Base-by-base conservation (phyloP, 2,797 vertebrate species). In the Strix occidentalis region DNA sequence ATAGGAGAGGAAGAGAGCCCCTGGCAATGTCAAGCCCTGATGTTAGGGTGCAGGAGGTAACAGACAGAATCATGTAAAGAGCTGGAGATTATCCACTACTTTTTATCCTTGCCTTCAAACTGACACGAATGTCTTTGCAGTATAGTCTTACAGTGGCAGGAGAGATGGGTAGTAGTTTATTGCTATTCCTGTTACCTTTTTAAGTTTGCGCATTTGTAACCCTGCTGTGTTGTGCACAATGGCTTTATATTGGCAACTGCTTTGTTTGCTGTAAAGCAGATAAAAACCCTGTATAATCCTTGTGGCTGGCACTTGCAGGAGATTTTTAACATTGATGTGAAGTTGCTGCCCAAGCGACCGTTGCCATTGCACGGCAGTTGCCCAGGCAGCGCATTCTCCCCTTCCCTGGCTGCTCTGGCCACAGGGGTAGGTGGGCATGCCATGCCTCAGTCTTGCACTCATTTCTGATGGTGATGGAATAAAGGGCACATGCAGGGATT, bases 211-310 rank as follows among this genome's bases (percentile, higher is more conserved):
- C 5, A 0, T 82, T 71, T 82, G 54, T 92, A 92, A 70, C 81
- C 75, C 77, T 84, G 33, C 91, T 89, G 85, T 33, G 65, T 58
- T 94, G 84, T 8, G 10, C 35, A 58, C 68, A 75, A 46, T 86
- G 81, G 71, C 78, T 95, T 96, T 94, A 84, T 95, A 87, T 97
- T 95, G 97, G 93, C 94, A 95, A 51, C 72, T 80, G 84, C 88
- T 96, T 94, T 96, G 85, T 96, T 96, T 94, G 84, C 85, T 93
- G 57, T 94, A 84, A 89, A 93, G 69, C 76, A 84, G 79, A 80
- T 94, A 65, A 91, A 96, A 92, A 89, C 58, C 91, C 90, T 80
- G 15, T 78, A 24, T 96, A 84, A 91, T 92, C 81, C 84, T 70
- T 16, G 5, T 5, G 3, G 64, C 87, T 93, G 87, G 87, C 72